Conservation (phyloP, 2,888 invertebrate species). For the Callyntrura sp. region DNA sequence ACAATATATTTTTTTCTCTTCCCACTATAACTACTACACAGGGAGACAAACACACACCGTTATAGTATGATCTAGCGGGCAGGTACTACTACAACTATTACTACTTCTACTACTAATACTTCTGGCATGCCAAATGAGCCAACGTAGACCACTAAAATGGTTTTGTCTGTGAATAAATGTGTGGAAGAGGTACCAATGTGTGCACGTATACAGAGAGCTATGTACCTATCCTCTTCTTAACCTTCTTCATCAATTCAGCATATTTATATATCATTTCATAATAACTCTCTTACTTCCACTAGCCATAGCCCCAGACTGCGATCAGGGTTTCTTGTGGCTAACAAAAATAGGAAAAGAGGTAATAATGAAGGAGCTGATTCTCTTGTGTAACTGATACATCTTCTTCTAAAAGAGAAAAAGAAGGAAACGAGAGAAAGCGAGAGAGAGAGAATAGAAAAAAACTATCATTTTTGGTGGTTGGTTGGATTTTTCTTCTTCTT, state of each 20-base stretch:
- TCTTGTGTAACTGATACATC: conserved; percentile 56
- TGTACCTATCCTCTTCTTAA: background rate
- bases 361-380: conserved; percentile 48
- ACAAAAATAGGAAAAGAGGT: conserved; percentile 6
- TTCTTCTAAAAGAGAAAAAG: conserved; percentile 24
- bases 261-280: conserved; percentile 48
- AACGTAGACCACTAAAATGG: conserved; percentile 42
- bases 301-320: background rate
- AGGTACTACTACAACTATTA: conserved; percentile 67
- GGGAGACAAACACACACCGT: conserved; percentile 7
- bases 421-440: too few species aligned
- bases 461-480: conserved; percentile 55
- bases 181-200: conserved; percentile 12
- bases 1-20: background rate
- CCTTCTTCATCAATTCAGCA: conserved; percentile 40
- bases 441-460: too few species aligned
- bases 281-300: conserved; percentile 36
- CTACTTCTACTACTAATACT: too few species aligned
- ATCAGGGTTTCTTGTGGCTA: background rate
- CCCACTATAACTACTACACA: background rate
- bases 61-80: conserved; percentile 49
- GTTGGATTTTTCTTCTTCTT: conserved; percentile 24
- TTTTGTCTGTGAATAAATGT: conserved; percentile 37
- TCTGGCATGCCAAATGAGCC: conserved; percentile 65
- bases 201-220: background rate